Percentiles rank a stretch among this genome's conserved stretches.
Evolutionary conservation across 2,113 vertebrate species (phyloP).

Genomic region (Channa maculata): DNA sequence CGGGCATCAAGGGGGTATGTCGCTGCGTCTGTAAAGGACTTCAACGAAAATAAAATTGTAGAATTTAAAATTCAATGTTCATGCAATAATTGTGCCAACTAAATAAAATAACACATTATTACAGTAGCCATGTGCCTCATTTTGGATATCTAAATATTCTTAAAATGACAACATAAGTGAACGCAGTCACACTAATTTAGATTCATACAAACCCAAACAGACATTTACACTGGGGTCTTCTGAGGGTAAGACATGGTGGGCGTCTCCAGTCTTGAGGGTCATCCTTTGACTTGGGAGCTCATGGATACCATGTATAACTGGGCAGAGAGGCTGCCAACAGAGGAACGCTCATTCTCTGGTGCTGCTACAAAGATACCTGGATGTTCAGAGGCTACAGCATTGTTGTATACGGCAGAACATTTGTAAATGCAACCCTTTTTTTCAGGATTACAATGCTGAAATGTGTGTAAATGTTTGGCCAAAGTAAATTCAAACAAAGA

Average conservation of each 20-base stretch:
- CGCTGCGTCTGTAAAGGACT: constrained; percentile 47
- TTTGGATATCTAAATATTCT: constrained; percentile 40
- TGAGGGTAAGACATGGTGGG: constrained; percentile 46
- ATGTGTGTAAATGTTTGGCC: constrained; percentile 9
- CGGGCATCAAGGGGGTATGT: constrained; percentile 14
- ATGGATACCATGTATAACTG: constrained; percentile 90
- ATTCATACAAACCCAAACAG: constrained; percentile 44
- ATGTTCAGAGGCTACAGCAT: constrained; percentile 35
- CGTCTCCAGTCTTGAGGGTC: constrained; percentile 27
- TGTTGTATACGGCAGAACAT: constrained; percentile 44
- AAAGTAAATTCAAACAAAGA: constrained; percentile 26
- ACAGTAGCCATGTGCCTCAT: constrained; percentile 51
- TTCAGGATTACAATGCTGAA: constrained; percentile 3
- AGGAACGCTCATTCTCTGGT: constrained; percentile 12
- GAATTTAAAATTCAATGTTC: constrained; percentile 41
- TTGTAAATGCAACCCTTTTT: constrained; percentile 33
- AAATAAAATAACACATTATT: constrained; percentile 63
- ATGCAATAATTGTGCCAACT: constrained; percentile 68
- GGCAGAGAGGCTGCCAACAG: constrained; percentile 36
- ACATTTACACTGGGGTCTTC: constrained; percentile 24
- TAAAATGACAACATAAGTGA: constrained; percentile 40
- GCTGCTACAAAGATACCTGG: constrained; percentile 33
- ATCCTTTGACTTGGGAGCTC: constrained; percentile 70
- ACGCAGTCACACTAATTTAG: constrained; percentile 29
- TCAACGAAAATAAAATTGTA: constrained; percentile 47